A percentile compares a stretch with the other conserved stretches of the same genome.
Conservation (phyloP, 92 coral and sea anemone species). For the Epizoanthus illoricatus region DNA sequence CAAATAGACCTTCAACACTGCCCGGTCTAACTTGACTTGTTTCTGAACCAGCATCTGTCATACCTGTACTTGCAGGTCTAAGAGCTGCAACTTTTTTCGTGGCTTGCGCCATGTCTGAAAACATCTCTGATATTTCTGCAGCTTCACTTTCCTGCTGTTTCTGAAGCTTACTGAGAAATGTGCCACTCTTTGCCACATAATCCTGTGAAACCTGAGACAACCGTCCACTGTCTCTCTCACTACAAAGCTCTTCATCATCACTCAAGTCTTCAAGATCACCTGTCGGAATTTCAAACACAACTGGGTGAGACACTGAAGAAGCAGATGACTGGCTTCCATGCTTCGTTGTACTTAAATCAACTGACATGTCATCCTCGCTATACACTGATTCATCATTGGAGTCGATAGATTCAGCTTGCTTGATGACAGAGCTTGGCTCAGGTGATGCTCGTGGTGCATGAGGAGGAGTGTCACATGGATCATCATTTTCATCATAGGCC, state of each 20-base stretch:
- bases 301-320: conserved; percentile 48
- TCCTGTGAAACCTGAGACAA: conserved; percentile 59
- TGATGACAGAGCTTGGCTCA: conserved; percentile 41
- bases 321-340: conserved; percentile 24
- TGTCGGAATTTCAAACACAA: conserved; percentile 82
- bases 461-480: conserved; percentile 38
- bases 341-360: conserved; percentile 26
- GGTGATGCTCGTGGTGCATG: conserved; percentile 74
- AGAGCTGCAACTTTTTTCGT: conserved; percentile 45
- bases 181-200: conserved; percentile 66
- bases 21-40: background rate
- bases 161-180: conserved; percentile 56
- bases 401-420: conserved; percentile 14
- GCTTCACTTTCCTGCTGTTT: conserved; percentile 59
- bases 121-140: conserved; percentile 68
- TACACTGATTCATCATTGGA: conserved; percentile 44
- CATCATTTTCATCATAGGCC: conserved; percentile 27
- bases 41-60: background rate
- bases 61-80: conserved; percentile 38
- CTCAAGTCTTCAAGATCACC: conserved; percentile 54
- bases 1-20: background rate
- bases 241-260: conserved; percentile 49
- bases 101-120: conserved; percentile 62
- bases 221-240: conserved; percentile 6
- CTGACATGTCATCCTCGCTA: conserved; percentile 51